These are phyloP conservation scores for Lagopus muta DNA, from an alignment of 2,113 vertebrate species.

Conservation along the genomic window DNA sequence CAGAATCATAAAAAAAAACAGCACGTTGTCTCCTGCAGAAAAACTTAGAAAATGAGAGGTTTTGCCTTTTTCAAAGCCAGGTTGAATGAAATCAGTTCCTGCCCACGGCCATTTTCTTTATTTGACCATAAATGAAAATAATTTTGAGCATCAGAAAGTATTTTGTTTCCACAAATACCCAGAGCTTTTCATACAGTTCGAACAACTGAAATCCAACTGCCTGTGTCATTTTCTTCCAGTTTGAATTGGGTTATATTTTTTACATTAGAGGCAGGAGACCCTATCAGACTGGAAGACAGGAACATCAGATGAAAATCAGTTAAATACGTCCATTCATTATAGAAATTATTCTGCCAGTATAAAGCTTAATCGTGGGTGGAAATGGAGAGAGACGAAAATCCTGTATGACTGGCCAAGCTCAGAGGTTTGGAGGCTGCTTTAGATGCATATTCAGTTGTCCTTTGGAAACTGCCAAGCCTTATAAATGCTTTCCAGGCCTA, in stretches of 20 bases:
- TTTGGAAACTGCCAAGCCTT: slow-evolving; percentile 51
- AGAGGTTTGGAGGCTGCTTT: slow-evolving; percentile 21
- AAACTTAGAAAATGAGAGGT: not conserved
- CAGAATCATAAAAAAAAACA: not conserved
- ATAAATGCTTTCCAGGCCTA: slow-evolving; percentile 11
- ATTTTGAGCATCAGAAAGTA: slow-evolving; percentile 36
- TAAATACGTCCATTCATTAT: slow-evolving; percentile 25
- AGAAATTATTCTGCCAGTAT: slow-evolving; percentile 40
- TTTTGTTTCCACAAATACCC: slow-evolving; percentile 15
- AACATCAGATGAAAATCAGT: slow-evolving; percentile 38
- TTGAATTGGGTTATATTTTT: not conserved
- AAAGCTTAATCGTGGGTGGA: slow-evolving; percentile 54
- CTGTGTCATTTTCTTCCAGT: not conserved
- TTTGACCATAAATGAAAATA: slow-evolving; percentile 43
- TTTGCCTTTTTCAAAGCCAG: slow-evolving; percentile 48
- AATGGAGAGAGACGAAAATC: slow-evolving; percentile 47
- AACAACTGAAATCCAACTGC: not conserved
- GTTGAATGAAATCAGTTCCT: slow-evolving; percentile 43
- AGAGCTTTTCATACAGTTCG: not conserved
- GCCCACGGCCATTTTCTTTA: slow-evolving; percentile 25
- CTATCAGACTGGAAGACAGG: not conserved
- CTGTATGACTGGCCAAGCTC: slow-evolving; percentile 39
- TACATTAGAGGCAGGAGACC: not conserved
- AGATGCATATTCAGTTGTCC: not conserved
- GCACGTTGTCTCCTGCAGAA: not conserved